Base-by-base conservation (phyloP, 2,113 vertebrate genomes). In the Xyrauchen texanus region DNA sequence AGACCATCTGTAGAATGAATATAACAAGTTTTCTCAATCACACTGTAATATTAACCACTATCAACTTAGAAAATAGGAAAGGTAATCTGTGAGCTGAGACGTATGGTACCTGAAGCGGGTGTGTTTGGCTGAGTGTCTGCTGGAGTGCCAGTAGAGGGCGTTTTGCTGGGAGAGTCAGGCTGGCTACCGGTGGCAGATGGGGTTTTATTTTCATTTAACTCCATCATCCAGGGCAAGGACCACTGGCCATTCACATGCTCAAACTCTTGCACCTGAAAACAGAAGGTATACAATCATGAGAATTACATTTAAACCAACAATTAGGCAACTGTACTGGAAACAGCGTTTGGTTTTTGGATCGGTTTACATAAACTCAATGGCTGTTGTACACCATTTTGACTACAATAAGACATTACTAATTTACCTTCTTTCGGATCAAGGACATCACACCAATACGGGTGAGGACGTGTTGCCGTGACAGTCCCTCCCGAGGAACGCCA, bases 371-470 rank as follows among this genome's bases (percentile, higher is more conserved):
- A 34, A 34, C 21, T 34, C 21, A 34, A 34, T 34, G 21, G 21
- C 21, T 34, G 21, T 34, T 34, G 21, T 34, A 34, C 3, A 34
- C 21, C 21, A 34, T 34, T 34, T 34, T 34, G 21, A 34, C 21
- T 34, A 34, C 21, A 34, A 34, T 34, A 34, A 34, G 1, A 34
- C 21, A 34, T 34, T 34, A 34, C 21, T 34, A 34, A 34, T 34
- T 34, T 4, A 98, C 97, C 96, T 99, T 99, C 88, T 99, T 99
- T 5, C 97, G 96, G 81, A 99, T 98, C 4, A 98, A 94, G 0
- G 97, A 99, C 97, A 99, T 99, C 21, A 99, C 97, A 0, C 97
- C 97, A 5, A 99, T 99, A 42, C 97, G 95, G 4, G 97, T 99
- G 49, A 99, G 95, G 63, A 99, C 97, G 0, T 98, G 97, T 85